phyloP scores from a whole-genome alignment of 2,797 vertebrate genomes.

The Petrocephalus schoutedeni region DNA sequence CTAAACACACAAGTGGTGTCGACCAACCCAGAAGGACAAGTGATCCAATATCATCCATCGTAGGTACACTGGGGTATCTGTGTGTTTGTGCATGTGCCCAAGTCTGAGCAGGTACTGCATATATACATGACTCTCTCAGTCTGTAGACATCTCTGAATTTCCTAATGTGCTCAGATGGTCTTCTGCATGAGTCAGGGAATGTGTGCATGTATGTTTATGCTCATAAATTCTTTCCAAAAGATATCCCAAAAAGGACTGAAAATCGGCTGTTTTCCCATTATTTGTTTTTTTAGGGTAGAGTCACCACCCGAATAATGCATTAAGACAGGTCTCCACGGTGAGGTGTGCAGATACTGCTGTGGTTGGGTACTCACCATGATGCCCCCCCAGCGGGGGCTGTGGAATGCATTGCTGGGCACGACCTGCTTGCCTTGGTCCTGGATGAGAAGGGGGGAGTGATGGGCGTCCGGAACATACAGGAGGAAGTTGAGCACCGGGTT shows the following conservation, averaged over 20 bases:
- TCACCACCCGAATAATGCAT: neutral
- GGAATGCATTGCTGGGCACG: conserved; percentile 84
- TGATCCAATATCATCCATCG: neutral
- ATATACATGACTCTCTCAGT: neutral
- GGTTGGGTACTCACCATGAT: conserved; percentile 76
- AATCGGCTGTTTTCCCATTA: too few relatives aligned
- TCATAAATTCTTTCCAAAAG: too few relatives aligned
- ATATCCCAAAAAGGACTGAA: too few relatives aligned
- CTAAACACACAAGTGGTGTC: neutral
- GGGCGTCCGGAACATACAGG: conserved; percentile 83
- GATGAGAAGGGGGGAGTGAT: conserved; percentile 86
- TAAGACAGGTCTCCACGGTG: neutral
- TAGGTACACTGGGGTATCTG: neutral
- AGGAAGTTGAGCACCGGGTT: conserved; percentile 92
- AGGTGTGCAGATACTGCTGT: neutral
- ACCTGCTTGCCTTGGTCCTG: conserved; percentile 71
- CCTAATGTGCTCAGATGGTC: neutral
- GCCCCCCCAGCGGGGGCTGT: conserved; percentile 94
- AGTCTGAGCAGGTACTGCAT: too few relatives aligned
- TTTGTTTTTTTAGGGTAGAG: neutral
- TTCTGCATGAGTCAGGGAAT: too few relatives aligned
- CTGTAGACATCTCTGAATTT: neutral
- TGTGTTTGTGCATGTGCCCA: neutral
- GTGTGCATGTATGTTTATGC: too few relatives aligned
- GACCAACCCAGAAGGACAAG: neutral